Conservation (phyloP, 2,888 invertebrate species). For the Byasa hedistus region DNA sequence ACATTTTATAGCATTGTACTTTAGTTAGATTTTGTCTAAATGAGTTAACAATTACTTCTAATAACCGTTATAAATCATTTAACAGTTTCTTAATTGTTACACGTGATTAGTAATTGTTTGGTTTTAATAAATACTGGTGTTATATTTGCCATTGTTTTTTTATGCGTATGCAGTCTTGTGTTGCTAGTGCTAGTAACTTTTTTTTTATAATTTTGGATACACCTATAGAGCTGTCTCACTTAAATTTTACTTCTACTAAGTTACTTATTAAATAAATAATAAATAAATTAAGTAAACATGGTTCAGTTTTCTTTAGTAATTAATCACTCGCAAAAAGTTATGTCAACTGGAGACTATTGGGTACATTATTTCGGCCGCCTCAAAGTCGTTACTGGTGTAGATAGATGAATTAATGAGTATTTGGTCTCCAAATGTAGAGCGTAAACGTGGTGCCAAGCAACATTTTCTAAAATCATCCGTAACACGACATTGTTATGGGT, state of each 20-base stretch:
- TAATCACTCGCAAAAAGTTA: no score
- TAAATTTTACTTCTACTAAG: no score
- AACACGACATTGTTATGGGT: neutral
- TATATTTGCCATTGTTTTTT: neutral
- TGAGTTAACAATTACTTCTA: neutral
- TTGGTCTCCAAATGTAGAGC: neutral
- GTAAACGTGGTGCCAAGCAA: no score
- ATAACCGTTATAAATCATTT: neutral
- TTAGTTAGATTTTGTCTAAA: neutral
- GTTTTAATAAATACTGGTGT: neutral
- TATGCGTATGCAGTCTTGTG: neutral
- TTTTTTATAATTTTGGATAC: neutral
- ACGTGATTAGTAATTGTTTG: neutral
- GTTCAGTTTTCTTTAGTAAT: no score
- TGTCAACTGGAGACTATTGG: no score
- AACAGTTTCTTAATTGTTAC: neutral
- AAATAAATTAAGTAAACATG: no score
- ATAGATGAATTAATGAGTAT: neutral
- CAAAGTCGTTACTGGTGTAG: no score
- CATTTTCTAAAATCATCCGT: neutral
- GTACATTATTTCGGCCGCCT: no score
- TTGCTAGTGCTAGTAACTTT: neutral
- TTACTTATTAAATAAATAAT: no score
- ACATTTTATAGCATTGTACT: neutral
- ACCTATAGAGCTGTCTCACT: no score